Percentiles rank a stretch among this genome's conserved stretches.
Conservation (phyloP, 1,140 invertebrate species). For the Drosophila ficusphila region DNA sequence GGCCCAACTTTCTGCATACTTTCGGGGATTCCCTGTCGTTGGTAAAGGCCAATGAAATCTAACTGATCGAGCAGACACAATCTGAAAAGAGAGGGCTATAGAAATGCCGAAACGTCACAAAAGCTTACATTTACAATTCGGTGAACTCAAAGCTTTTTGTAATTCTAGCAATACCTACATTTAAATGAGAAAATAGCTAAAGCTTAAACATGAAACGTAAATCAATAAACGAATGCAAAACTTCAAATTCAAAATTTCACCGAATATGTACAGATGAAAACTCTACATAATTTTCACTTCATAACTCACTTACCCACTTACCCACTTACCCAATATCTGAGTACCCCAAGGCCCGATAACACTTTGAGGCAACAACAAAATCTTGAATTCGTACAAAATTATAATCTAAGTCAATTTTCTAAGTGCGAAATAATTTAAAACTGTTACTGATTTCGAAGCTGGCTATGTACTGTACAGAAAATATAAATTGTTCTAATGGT, state of each 20-base stretch:
- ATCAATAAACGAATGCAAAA: too few relatives aligned
- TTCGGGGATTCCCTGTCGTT: slow-evolving; percentile 9
- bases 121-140: too few relatives aligned
- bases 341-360: neutral
- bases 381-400: neutral
- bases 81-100: neutral
- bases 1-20: slow-evolving; percentile 21
- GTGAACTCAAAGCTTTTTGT: too few relatives aligned
- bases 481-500: too few relatives aligned
- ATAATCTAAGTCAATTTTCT: neutral
- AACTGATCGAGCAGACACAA: neutral
- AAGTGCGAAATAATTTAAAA: neutral
- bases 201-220: too few relatives aligned
- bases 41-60: neutral
- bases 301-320: too few relatives aligned
- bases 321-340: too few relatives aligned
- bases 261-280: too few relatives aligned
- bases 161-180: too few relatives aligned
- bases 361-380: neutral
- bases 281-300: too few relatives aligned
- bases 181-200: too few relatives aligned
- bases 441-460: neutral
- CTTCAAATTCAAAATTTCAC: too few relatives aligned
- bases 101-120: neutral
- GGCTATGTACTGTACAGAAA: neutral